Base-by-base conservation (phyloP, 2,797 vertebrate genomes). In the Pagetopsis macropterus region DNA sequence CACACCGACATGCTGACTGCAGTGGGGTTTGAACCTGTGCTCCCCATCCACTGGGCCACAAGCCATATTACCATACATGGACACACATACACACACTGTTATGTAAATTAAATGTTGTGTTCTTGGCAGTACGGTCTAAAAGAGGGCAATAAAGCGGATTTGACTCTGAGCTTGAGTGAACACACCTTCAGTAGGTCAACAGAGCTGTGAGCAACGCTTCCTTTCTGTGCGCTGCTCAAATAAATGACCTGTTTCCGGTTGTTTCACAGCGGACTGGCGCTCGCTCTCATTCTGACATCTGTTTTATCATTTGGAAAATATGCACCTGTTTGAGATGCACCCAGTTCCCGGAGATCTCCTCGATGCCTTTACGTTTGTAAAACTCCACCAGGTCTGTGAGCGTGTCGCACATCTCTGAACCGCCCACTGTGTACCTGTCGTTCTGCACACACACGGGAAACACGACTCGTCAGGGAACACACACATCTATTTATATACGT, bases 331-430 rank as follows among this genome's bases (percentile, higher is more conserved):
- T 96, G 70, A 99, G 93, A 84, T 94, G 86, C 41, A 99, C 95
- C 76, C 94, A 95, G 75, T 94, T 94, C 1, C 98, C 97, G 0
- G 96, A 96, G 3, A 96, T 65, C 90, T 99, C 97, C 88, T 99
- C 96, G 11, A 99, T 98, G 55, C 96, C 96, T 19, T 84, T 94
- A 71, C 93, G 96, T 88, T 96, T 99, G 90, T 97, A 99, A 83
- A 91, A 86, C 0, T 99, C 97, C 83, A 99, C 96, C 71, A 99
- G 89, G 74, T 99, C 98, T 11, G 96, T 79, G 75, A 99, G 94
- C 37, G 93, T 94, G 86, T 97, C 96, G 17, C 97, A 99, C 66
- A 37, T 87, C 1, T 96, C 96, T 0, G 93, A 76, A 0, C 96
- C 96, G 11, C 97, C 98, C 41, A 99, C 92, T 0, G 97, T 97